Percentiles rank a stretch among this genome's conserved stretches.
Evolutionary conservation across 2,113 vertebrate genomes (phyloP).

Genomic region (Scomber colias): DNA sequence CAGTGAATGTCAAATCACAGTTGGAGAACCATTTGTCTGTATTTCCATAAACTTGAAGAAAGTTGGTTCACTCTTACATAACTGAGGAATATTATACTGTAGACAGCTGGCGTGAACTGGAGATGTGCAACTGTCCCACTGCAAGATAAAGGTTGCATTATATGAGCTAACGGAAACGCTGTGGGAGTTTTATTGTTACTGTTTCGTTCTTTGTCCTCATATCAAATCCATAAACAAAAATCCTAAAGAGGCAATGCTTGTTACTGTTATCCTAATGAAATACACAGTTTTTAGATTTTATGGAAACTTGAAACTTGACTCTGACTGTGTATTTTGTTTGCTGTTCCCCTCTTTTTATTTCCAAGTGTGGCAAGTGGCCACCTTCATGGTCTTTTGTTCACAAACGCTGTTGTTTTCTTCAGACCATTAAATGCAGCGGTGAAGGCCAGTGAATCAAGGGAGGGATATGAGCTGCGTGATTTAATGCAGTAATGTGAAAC

Average conservation of each 20-base stretch:
- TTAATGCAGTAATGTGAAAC: constrained; percentile 47
- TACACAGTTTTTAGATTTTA: constrained; percentile 14
- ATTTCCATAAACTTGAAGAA: constrained; percentile 32
- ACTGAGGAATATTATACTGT: constrained; percentile 14
- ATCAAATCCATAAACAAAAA: constrained; percentile 18
- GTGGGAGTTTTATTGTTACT: constrained; percentile 3
- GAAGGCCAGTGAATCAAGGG: constrained; percentile 37
- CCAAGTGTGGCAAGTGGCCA: constrained; percentile 11
- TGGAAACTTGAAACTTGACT: constrained; percentile 29
- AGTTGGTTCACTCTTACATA: constrained; percentile 7
- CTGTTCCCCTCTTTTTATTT: constrained; percentile 23
- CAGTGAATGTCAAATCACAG: constrained; percentile 26
- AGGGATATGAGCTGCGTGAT: constrained; percentile 17
- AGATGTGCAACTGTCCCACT: not conserved
- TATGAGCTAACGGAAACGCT: not conserved
- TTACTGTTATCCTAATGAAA: not conserved
- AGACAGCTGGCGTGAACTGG: not conserved
- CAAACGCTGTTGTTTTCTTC: constrained; percentile 40
- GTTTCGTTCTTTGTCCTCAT: constrained; percentile 2
- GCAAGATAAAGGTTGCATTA: not conserved
- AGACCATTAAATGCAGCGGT: constrained; percentile 30
- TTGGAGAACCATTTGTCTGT: constrained; percentile 30
- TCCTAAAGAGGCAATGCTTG: not conserved
- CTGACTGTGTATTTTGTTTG: constrained; percentile 20
- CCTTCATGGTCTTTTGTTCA: constrained; percentile 45